Evolutionary conservation across 1,140 invertebrate species (phyloP).

Genomic region (Eupeodes corollae): DNA sequence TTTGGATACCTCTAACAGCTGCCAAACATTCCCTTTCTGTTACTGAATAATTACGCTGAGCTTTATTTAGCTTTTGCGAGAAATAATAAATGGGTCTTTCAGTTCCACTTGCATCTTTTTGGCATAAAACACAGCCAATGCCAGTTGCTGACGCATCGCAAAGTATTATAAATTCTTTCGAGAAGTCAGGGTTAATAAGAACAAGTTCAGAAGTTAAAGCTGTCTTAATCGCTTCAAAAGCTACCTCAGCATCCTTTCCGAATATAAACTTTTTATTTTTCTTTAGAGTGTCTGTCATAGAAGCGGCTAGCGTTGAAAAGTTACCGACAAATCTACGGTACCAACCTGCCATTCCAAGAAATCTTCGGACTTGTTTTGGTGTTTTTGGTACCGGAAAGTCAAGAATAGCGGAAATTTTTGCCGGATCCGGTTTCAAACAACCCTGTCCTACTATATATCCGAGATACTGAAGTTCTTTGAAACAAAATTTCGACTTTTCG

Average conservation of each 20-base stretch:
- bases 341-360: constrained; percentile 22
- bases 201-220: constrained; percentile 9
- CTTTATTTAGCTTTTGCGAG: constrained; percentile 17
- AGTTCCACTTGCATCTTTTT: constrained; percentile 4
- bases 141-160: constrained; percentile 14
- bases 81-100: constrained; percentile 25
- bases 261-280: constrained; percentile 11
- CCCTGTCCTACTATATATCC: constrained; percentile 9
- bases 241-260: constrained; percentile 4
- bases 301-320: constrained; percentile 20
- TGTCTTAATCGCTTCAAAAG: no score
- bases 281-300: constrained; percentile 22
- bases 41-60: constrained; percentile 5
- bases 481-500: no score
- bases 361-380: constrained; percentile 5
- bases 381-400: constrained; percentile 4
- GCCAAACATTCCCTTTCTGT: constrained; percentile 5
- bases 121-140: constrained; percentile 12
- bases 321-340: no score
- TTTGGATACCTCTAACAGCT: constrained; percentile 3
- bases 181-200: constrained; percentile 11
- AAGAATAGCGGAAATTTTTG: constrained; percentile 3
- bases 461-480: no score
- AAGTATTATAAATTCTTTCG: constrained; percentile 8
- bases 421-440: constrained; percentile 3